Conservation (phyloP, 1,140 invertebrate genomes). For the Diorhabda carinulata region DNA sequence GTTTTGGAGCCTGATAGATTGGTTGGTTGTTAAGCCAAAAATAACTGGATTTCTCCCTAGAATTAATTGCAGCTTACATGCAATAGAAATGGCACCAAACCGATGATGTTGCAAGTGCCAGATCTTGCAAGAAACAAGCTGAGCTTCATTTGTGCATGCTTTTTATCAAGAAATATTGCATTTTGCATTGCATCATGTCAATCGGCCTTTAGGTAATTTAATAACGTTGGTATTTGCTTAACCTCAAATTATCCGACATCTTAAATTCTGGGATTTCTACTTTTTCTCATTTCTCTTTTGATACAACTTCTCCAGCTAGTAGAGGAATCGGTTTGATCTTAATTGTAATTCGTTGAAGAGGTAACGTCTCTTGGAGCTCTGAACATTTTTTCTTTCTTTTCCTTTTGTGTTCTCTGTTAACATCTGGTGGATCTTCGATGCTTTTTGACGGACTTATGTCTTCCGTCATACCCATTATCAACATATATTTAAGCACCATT, state of each 20-base stretch:
- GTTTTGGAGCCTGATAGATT: no score
- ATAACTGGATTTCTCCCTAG: no score
- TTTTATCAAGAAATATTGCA: no score
- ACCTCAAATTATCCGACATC: slow-evolving; percentile 8
- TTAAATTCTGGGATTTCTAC: slow-evolving; percentile 21
- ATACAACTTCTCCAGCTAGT: slow-evolving; percentile 63
- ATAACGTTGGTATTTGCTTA: slow-evolving; percentile 6
- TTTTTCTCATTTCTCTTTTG: slow-evolving; percentile 28
- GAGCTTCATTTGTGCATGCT: no score
- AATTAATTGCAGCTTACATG: no score
- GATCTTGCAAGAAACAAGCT: no score
- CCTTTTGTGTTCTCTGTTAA: slow-evolving; percentile 63
- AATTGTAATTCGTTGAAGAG: slow-evolving; percentile 70
- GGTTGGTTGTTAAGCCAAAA: no score
- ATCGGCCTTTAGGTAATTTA: neutral
- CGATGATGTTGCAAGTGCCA: no score
- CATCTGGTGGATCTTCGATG: slow-evolving; percentile 64
- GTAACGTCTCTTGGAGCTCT: slow-evolving; percentile 57
- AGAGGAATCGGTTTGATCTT: slow-evolving; percentile 80
- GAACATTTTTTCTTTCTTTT: slow-evolving; percentile 71
- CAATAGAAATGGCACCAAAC: no score
- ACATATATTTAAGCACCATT: slow-evolving; percentile 29
- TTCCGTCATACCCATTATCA: slow-evolving; percentile 27
- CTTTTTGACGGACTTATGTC: slow-evolving; percentile 53
- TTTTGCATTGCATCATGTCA: no score